These are phyloP conservation scores for Sebastes miniatus DNA, from an alignment of 2,797 vertebrate species.

Conservation along the genomic window DNA sequence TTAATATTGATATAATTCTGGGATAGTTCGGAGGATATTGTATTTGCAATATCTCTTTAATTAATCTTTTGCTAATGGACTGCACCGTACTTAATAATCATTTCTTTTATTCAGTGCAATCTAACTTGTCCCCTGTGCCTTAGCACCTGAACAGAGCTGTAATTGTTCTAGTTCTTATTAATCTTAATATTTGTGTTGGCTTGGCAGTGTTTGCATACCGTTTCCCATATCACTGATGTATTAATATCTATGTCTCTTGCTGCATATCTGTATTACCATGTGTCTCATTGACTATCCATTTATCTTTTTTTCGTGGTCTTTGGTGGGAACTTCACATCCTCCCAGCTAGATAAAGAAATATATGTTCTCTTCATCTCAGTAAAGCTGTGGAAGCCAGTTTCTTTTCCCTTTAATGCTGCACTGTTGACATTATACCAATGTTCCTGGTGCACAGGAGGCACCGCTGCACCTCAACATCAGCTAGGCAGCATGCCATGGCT, in stretches of 20 bases:
- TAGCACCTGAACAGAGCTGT: slow-evolving; percentile 19
- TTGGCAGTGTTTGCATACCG: background rate
- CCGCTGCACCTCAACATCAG: slow-evolving; percentile 61
- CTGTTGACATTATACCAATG: slow-evolving; percentile 51
- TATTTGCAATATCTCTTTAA: slow-evolving; percentile 53
- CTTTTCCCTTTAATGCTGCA: slow-evolving; percentile 21
- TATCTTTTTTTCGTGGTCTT: slow-evolving; percentile 1
- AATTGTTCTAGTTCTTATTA: slow-evolving; percentile 32
- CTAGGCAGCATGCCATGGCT: slow-evolving; percentile 69
- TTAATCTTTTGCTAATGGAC: slow-evolving; percentile 45
- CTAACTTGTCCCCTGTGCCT: slow-evolving; percentile 18
- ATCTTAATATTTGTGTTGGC: slow-evolving; percentile 13
- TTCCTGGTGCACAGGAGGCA: slow-evolving; percentile 58
- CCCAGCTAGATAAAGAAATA: background rate
- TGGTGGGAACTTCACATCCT: background rate
- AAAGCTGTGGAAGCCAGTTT: slow-evolving; percentile 15
- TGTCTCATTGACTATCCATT: slow-evolving; percentile 4
- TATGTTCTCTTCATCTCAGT: slow-evolving; percentile 8
- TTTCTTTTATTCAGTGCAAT: slow-evolving; percentile 26
- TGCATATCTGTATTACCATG: background rate
- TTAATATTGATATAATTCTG: slow-evolving; percentile 34
- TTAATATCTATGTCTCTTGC: background rate
- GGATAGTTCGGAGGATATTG: slow-evolving; percentile 36
- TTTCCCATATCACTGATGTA: background rate
- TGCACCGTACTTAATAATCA: slow-evolving; percentile 24